phyloP scores from a whole-genome alignment of 2,113 vertebrate genomes.

The Siniperca knerii region DNA sequence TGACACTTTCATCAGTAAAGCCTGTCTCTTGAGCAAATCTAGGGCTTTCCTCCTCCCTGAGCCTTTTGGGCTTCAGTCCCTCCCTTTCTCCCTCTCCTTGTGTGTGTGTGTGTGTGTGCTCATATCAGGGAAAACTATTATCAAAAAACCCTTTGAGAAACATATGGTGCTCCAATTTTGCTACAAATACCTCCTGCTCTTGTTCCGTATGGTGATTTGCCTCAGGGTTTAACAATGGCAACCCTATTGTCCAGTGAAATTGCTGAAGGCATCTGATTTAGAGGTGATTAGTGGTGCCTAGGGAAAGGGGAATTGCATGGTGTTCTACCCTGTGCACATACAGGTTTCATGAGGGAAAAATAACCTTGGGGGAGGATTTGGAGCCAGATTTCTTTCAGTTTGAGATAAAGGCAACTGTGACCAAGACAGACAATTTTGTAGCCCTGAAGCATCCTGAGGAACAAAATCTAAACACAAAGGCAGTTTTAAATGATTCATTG shows the following conservation, averaged over 20 bases:
- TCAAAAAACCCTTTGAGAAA: constrained; percentile 69
- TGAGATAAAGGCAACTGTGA: constrained; percentile 48
- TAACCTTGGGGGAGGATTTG: constrained; percentile 65
- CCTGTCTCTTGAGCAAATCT: constrained; percentile 47
- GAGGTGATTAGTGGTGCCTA: constrained; percentile 66
- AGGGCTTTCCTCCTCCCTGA: constrained; percentile 42
- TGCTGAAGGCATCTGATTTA: constrained; percentile 70
- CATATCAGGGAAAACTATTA: constrained; percentile 58
- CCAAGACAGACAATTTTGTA: constrained; percentile 5
- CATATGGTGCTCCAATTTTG: constrained; percentile 81
- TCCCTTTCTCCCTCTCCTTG: background rate
- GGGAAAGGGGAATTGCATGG: constrained; percentile 44
- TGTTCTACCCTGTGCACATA: constrained; percentile 67
- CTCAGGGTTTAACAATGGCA: constrained; percentile 67
- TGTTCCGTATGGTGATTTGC: constrained; percentile 61
- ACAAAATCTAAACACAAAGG: constrained; percentile 49
- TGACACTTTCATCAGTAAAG: constrained; percentile 41
- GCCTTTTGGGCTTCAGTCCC: background rate
- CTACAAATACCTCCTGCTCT: constrained; percentile 64
- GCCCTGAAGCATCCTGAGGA: constrained; percentile 17
- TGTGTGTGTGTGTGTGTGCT: constrained; percentile 24
- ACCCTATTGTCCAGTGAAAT: constrained; percentile 67
- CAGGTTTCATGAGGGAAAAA: constrained; percentile 55
- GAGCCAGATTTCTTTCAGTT: constrained; percentile 34
- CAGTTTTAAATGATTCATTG: constrained; percentile 42